phyloP scores from a whole-genome alignment of 2,888 invertebrate species.

The Pseudanteris insignis region DNA sequence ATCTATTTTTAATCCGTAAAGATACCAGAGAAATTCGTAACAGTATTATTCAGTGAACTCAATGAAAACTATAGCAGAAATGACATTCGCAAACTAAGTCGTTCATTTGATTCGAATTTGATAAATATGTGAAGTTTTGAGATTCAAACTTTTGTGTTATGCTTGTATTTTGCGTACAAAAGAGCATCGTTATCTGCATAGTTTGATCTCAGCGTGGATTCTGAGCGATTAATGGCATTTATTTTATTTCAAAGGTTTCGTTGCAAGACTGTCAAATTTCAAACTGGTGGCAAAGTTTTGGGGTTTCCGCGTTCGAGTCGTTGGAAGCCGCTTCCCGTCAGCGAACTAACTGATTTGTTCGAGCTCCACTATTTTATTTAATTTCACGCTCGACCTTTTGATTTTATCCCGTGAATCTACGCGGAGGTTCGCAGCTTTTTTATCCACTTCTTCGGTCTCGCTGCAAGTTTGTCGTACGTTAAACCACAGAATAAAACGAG shows the following conservation, averaged over 20 bases:
- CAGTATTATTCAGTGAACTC: slow-evolving; percentile 1
- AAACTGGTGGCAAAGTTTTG: slow-evolving; percentile 38
- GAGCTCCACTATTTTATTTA: slow-evolving; percentile 40
- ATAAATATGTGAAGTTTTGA: slow-evolving; percentile 31
- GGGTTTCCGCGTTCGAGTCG: slow-evolving; percentile 36
- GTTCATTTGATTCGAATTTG: slow-evolving; percentile 32
- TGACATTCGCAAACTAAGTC: slow-evolving; percentile 29
- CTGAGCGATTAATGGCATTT: no score
- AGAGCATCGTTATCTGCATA: slow-evolving; percentile 53
- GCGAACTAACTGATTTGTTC: slow-evolving; percentile 36
- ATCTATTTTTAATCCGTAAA: no score
- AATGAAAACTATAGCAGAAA: slow-evolving; percentile 17
- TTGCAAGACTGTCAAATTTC: slow-evolving; percentile 36
- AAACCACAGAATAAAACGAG: slow-evolving; percentile 16
- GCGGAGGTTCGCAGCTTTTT: slow-evolving; percentile 22
- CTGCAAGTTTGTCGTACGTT: slow-evolving; percentile 11
- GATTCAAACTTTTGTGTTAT: slow-evolving; percentile 30
- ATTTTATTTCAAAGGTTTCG: slow-evolving; percentile 43
- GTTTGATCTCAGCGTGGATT: slow-evolving; percentile 48
- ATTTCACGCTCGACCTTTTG: slow-evolving; percentile 40
- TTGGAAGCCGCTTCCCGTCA: slow-evolving; percentile 43
- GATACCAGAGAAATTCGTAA: no score
- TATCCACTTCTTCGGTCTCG: slow-evolving; percentile 8
- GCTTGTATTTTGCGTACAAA: slow-evolving; percentile 25
- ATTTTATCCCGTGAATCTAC: slow-evolving; percentile 28